Evolutionary conservation across 2,888 invertebrate genomes (phyloP).

Genomic region (Lobophora halterata): DNA sequence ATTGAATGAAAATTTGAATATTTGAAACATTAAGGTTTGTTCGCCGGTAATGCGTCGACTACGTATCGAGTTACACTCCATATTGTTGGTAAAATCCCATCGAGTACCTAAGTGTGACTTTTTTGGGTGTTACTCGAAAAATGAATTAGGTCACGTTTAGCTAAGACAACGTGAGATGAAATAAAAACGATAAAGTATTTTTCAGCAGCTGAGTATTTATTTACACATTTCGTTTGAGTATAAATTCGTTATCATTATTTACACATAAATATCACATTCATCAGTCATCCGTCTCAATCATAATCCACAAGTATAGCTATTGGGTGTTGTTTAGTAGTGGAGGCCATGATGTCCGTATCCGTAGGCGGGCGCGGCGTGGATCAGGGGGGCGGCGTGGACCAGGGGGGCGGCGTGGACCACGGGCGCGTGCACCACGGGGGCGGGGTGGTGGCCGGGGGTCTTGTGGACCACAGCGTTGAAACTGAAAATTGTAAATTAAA

Average conservation of each 20-base stretch:
- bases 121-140: constrained; percentile 9
- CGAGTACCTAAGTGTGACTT: constrained; percentile 27
- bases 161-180: constrained; percentile 26
- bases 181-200: constrained; percentile 36
- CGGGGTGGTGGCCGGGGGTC: constrained; percentile 65
- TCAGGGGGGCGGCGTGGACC: constrained; percentile 54
- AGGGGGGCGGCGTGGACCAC: constrained; percentile 56
- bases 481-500: too few species aligned
- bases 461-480: constrained; percentile 80
- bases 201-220: constrained; percentile 77
- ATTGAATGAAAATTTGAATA: too few species aligned
- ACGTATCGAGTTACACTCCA: too few species aligned
- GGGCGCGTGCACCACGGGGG: constrained; percentile 57
- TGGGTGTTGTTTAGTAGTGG: constrained; percentile 61
- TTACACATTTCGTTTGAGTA: constrained; percentile 60
- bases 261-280: constrained; percentile 80
- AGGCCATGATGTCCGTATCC: constrained; percentile 70
- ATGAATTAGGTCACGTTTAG: neutral
- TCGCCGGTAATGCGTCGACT: too few species aligned
- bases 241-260: constrained; percentile 62
- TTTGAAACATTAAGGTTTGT: too few species aligned
- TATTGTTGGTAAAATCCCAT: too few species aligned
- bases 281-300: constrained; percentile 67
- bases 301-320: constrained; percentile 51
- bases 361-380: constrained; percentile 53